These are phyloP conservation scores for Leptopilina clavipes DNA, from an alignment of 1,140 invertebrate species.

Conservation along the genomic window DNA sequence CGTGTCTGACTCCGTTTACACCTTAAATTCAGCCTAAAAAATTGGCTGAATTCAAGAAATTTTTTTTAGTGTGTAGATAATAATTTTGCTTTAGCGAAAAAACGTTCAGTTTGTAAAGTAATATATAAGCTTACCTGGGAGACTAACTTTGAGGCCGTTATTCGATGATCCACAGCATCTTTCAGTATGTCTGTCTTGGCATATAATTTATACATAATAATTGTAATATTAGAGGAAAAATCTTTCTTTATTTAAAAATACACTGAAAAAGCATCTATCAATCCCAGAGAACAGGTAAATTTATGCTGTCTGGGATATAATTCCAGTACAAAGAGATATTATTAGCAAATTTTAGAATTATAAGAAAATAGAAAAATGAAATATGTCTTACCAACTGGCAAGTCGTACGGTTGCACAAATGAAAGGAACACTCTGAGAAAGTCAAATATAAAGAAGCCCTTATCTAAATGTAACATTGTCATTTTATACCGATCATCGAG, in stretches of 20 bases:
- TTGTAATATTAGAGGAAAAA: background rate
- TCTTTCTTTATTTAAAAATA: too few species aligned
- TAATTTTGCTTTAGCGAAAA: too few species aligned
- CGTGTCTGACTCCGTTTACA: too few species aligned
- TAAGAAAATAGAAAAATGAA: conserved; percentile 12
- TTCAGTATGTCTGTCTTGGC: conserved; percentile 63
- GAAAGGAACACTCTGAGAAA: conserved; percentile 75
- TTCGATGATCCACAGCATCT: conserved; percentile 65
- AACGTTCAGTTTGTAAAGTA: too few species aligned
- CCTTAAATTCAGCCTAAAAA: too few species aligned
- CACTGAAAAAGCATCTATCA: too few species aligned
- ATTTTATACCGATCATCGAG: conserved; percentile 70
- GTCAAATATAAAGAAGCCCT: conserved; percentile 75
- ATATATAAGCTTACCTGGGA: conserved; percentile 62
- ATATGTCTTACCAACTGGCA: conserved; percentile 73
- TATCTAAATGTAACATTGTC: conserved; percentile 73
- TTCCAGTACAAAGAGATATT: too few species aligned
- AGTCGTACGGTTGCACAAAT: conserved; percentile 76
- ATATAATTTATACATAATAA: background rate
- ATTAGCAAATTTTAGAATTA: too few species aligned
- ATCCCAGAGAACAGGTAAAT: too few species aligned
- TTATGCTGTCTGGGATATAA: too few species aligned
- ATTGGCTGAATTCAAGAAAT: too few species aligned
- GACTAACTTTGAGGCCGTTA: conserved; percentile 63
- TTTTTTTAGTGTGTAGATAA: too few species aligned